These are phyloP conservation scores for Octonoba sinensis DNA, from an alignment of 2,888 invertebrate genomes.

Conservation along the genomic window DNA sequence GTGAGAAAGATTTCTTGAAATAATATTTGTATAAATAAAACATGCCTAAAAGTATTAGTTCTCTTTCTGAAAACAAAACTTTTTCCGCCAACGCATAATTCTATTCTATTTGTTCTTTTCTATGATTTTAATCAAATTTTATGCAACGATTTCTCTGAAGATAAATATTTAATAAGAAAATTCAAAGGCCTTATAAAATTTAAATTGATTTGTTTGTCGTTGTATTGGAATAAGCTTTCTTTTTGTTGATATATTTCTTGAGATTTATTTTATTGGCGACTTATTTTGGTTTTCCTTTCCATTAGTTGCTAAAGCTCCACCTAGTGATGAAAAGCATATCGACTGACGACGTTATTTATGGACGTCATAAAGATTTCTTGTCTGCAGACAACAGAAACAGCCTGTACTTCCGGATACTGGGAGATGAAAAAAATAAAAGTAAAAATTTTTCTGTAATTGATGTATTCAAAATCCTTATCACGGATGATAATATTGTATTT, in stretches of 20 bases:
- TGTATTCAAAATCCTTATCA: not conserved
- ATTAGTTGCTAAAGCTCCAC: constrained; percentile 83
- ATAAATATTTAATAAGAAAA: not conserved
- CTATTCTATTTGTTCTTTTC: too few species aligned
- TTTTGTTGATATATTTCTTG: too few species aligned
- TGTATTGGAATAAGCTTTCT: too few species aligned
- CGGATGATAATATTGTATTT: too few species aligned
- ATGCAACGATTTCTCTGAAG: not conserved
- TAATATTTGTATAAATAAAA: too few species aligned
- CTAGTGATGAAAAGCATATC: constrained; percentile 80
- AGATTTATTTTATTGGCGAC: too few species aligned
- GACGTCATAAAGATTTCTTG: constrained; percentile 52
- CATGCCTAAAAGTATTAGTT: too few species aligned
- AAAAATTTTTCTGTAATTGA: not conserved
- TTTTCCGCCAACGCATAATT: too few species aligned
- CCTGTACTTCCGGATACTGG: constrained; percentile 86
- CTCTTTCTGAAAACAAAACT: too few species aligned
- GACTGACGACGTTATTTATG: constrained; percentile 60
- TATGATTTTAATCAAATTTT: too few species aligned
- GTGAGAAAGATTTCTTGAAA: too few species aligned
- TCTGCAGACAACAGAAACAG: constrained; percentile 81
- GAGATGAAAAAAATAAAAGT: constrained; percentile 78
- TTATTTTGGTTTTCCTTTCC: not conserved
- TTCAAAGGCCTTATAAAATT: not conserved
- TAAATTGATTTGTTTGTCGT: too few species aligned